Evolutionary conservation across 1,140 invertebrate genomes (phyloP).

Genomic region (Cydia fagiglandana): DNA sequence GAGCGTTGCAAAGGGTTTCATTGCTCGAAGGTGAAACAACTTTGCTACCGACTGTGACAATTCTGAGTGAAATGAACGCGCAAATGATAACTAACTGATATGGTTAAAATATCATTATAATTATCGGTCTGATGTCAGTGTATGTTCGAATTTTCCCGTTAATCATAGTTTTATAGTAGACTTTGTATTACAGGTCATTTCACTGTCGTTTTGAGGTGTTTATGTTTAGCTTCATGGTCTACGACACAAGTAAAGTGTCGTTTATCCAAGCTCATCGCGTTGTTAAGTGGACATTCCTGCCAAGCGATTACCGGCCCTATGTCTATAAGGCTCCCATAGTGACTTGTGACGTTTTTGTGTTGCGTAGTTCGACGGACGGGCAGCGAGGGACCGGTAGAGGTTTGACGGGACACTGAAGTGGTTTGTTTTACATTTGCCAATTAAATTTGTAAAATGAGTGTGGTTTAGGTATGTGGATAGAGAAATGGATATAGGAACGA

Average conservation of each 20-base stretch:
- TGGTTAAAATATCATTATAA: too few relatives aligned
- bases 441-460: conserved; percentile 5
- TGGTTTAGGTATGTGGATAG: neutral
- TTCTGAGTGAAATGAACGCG: too few relatives aligned
- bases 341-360: neutral
- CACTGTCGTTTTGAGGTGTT: neutral
- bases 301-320: neutral
- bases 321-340: neutral
- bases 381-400: neutral
- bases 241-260: conserved; percentile 3
- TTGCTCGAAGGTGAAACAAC: too few relatives aligned
- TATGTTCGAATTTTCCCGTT: too few relatives aligned
- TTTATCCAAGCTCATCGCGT: neutral
- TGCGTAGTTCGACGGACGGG: neutral
- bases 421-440: conserved; percentile 7
- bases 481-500: neutral
- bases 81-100: too few relatives aligned
- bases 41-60: too few relatives aligned
- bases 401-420: conserved; percentile 7
- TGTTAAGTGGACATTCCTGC: conserved; percentile 2
- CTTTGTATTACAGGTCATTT: neutral
- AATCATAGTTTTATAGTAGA: neutral
- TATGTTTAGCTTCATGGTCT: neutral
- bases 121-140: too few relatives aligned
- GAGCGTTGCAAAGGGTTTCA: too few relatives aligned